Percentiles rank a stretch among this genome's conserved stretches.
Evolutionary conservation across 2,797 vertebrate genomes (phyloP).

Genomic region (Takifugu ocellatus): DNA sequence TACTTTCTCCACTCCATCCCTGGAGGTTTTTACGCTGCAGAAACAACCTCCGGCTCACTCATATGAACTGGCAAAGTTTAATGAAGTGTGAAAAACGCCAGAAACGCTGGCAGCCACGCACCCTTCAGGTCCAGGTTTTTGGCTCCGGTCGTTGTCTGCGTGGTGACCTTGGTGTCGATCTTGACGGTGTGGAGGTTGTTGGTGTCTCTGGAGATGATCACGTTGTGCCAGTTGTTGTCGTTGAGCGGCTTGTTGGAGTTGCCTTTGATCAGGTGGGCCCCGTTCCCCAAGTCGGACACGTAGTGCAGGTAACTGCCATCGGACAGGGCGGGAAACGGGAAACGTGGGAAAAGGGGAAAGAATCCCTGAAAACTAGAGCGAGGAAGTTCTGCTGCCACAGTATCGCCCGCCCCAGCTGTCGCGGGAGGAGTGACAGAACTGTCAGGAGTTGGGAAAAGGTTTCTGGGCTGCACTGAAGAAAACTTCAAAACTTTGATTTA

Average conservation of each 20-base stretch:
- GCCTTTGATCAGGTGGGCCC: slow-evolving; percentile 95
- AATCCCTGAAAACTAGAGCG: slow-evolving; percentile 16
- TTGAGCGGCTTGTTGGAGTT: slow-evolving; percentile 96
- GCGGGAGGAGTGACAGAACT: slow-evolving; percentile 23
- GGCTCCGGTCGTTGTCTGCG: slow-evolving; percentile 91
- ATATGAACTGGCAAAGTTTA: slow-evolving; percentile 11
- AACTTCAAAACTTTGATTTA: slow-evolving; percentile 44
- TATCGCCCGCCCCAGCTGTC: slow-evolving; percentile 41
- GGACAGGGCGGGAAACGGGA: slow-evolving; percentile 2
- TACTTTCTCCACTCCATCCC: slow-evolving; percentile 8
- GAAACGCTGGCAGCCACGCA: slow-evolving; percentile 43
- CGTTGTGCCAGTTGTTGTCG: slow-evolving; percentile 98
- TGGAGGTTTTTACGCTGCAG: slow-evolving; percentile 12
- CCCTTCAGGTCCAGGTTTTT: slow-evolving; percentile 96
- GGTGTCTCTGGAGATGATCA: slow-evolving; percentile 94
- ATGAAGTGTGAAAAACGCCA: slow-evolving; percentile 4
- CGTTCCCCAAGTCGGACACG: slow-evolving; percentile 94
- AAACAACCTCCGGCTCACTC: slow-evolving; percentile 20
- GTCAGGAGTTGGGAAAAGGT: slow-evolving; percentile 34
- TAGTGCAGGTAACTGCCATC: slow-evolving; percentile 89
- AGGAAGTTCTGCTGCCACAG: not conserved
- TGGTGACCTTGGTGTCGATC: slow-evolving; percentile 95
- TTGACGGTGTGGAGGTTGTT: slow-evolving; percentile 97
- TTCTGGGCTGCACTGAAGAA: slow-evolving; percentile 32
- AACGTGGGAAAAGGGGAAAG: slow-evolving; percentile 2